Evolutionary conservation across 2,113 vertebrate species (phyloP).

Genomic region (Phoxinus phoxinus): DNA sequence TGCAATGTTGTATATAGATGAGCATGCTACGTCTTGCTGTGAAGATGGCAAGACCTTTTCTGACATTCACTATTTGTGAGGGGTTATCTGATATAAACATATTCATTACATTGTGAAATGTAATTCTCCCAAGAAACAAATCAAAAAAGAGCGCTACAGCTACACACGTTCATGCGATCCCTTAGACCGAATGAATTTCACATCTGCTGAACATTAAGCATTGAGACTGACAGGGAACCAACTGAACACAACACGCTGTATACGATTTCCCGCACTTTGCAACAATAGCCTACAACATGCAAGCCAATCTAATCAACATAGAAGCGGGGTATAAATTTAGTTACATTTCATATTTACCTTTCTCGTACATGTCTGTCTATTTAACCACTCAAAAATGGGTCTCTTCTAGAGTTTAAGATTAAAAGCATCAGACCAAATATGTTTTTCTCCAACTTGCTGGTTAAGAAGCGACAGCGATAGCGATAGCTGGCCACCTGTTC

Average conservation of each 20-base stretch:
- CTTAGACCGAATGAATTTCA: background rate
- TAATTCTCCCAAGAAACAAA: conserved; percentile 6
- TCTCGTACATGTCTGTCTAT: background rate
- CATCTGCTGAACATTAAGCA: background rate
- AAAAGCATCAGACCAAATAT: conserved; percentile 39
- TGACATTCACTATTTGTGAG: background rate
- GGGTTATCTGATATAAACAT: conserved; percentile 2
- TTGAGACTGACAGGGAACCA: background rate
- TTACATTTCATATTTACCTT: conserved; percentile 30
- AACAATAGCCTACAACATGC: conserved; percentile 3
- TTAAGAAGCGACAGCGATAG: too few species aligned
- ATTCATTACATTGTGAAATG: conserved; percentile 29
- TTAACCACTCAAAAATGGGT: background rate
- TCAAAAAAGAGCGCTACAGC: background rate
- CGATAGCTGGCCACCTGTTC: conserved; percentile 46
- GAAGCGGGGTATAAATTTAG: conserved; percentile 38
- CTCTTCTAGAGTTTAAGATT: conserved; percentile 19
- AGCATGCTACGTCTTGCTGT: background rate
- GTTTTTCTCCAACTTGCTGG: conserved; percentile 27
- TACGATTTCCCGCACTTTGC: conserved; percentile 6
- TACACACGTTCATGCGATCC: background rate
- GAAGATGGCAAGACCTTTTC: background rate
- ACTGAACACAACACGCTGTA: background rate
- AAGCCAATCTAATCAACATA: conserved; percentile 41
- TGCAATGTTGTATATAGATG: background rate